A percentile compares a stretch with the other conserved stretches of the same genome.
These are phyloP conservation scores for Sibirionetta formosa DNA, from an alignment of 2,797 vertebrate species.

Conservation along the genomic window DNA sequence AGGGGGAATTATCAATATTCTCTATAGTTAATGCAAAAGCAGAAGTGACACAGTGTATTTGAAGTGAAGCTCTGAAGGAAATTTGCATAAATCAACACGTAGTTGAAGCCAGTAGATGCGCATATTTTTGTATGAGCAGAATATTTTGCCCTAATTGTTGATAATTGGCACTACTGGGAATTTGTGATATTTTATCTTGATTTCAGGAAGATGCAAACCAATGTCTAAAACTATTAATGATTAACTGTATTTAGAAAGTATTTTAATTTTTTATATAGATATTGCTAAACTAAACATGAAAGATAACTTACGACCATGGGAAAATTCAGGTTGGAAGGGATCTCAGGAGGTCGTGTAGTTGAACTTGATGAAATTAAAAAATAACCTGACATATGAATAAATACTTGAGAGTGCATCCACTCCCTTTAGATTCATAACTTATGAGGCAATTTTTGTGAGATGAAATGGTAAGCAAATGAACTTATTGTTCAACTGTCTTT, in stretches of 20 bases:
- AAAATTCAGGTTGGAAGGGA: not conserved
- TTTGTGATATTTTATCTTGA: not conserved
- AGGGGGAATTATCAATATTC: not conserved
- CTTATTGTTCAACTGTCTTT: not conserved
- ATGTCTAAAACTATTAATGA: not conserved
- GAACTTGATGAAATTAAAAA: not conserved
- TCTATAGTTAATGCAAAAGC: not conserved
- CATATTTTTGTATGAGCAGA: not conserved
- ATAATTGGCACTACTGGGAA: not conserved
- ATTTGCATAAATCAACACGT: not conserved
- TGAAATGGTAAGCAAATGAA: not conserved
- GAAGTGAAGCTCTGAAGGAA: not conserved
- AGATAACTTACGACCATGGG: not conserved
- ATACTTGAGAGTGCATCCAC: not conserved
- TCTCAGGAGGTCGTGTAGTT: not conserved
- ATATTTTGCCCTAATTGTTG: not conserved
- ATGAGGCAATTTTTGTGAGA: not conserved
- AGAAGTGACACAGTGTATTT: not conserved
- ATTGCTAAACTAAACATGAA: not conserved
- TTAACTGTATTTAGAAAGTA: not conserved
- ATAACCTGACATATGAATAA: not conserved
- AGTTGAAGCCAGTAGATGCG: not conserved
- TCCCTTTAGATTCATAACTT: not conserved
- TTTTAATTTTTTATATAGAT: not conserved
- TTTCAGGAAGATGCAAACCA: not conserved